Conservation (phyloP, 2,113 vertebrate species). For the Macrotus californicus region DNA sequence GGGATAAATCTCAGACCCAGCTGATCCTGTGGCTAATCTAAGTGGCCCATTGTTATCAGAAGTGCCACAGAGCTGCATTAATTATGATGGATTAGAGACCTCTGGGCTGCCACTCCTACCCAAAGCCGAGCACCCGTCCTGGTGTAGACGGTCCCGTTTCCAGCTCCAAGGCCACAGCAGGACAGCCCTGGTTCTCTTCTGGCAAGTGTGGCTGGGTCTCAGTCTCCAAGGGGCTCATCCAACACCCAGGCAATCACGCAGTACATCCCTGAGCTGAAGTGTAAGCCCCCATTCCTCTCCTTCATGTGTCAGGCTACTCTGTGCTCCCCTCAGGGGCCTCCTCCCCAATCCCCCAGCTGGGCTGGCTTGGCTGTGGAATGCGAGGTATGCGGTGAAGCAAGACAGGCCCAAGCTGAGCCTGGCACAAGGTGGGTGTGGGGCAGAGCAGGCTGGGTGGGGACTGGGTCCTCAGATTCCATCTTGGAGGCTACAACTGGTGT, state of each 20-base stretch:
- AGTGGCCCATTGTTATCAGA: not conserved
- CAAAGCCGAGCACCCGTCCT: not conserved
- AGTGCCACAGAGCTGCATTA: not conserved
- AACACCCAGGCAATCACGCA: not conserved
- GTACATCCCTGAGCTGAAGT: not conserved
- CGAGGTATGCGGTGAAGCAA: constrained; percentile 51
- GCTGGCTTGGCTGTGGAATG: constrained; percentile 49
- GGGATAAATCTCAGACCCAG: not conserved
- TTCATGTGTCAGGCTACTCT: not conserved
- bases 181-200: not conserved
- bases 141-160: not conserved
- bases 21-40: not conserved
- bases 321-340: not conserved
- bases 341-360: not conserved
- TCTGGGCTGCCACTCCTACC: not conserved
- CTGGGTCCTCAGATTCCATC: not conserved
- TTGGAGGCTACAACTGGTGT: not conserved
- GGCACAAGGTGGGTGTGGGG: constrained; percentile 55
- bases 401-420: constrained; percentile 46
- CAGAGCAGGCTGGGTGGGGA: not conserved
- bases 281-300: not conserved
- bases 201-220: not conserved
- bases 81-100: not conserved
- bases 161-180: not conserved
- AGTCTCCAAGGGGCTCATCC: not conserved